Evolutionary conservation across 1,140 invertebrate genomes (phyloP), one percentile per base, ranked within the genome.

Genomic region (Pollicipes pollicipes): DNA sequence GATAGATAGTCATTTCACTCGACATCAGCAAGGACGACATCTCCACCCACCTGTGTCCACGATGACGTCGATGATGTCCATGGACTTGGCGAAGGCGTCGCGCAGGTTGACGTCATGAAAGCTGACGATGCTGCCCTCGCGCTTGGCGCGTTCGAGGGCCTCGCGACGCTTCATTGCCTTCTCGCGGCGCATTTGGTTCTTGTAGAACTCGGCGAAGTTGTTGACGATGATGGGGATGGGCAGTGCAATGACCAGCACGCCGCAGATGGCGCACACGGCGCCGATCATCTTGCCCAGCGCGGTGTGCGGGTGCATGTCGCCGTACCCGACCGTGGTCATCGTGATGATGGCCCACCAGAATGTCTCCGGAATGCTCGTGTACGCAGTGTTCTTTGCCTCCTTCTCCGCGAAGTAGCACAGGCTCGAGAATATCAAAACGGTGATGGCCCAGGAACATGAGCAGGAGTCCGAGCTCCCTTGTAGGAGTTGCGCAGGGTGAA

Each of bases 121-220:
- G 76, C 92, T 95, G 72, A 97, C 93, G 79, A 97, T 97, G 85
- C 91, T 95, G 76, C 95, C 95, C 81, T 97, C 94, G 73, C 93
- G 84, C 80, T 96, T 97, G 75, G 95, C 95, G 77, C 94, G 86
- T 82, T 96, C 95, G 74, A 97, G 84, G 66, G 93, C 93, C 83
- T 97, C 95, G 66, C 93, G 86, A 73, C 95, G 84, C 82, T 98
- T 98, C 71, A 98, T 85, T 73, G 95, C 95, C 83, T 98, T 98
- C 83, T 98, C 96, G 74, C 95, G 86, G 78, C 95, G 86, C 95
- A 98, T 97, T 87, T 98, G 95, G 82, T 97, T 97, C 86, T 98
- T 98, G 87, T 98, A 98, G 87, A 98, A 98, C 88, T 98, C 95
- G 84, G 95, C 94, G 85, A 97, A 97, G 87, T 97, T 97, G 88